These are phyloP conservation scores for Ophthalmolycus amberensis DNA, from an alignment of 2,113 vertebrate genomes.

Conservation along the genomic window DNA sequence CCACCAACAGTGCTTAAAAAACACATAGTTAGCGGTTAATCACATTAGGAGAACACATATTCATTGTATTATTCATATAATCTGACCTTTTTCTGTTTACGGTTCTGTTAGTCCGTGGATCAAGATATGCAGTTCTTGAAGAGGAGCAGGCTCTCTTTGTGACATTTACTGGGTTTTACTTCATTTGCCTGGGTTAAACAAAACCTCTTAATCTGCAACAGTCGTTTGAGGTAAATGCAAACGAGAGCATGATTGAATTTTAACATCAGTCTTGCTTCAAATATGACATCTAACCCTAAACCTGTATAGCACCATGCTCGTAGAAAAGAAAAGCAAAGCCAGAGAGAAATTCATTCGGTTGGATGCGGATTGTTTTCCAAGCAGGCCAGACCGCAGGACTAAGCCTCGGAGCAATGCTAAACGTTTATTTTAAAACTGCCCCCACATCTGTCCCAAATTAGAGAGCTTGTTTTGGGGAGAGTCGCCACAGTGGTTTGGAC, in stretches of 20 bases:
- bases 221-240: slow-evolving; percentile 38
- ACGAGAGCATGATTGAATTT: slow-evolving; percentile 38
- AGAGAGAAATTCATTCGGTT: slow-evolving; percentile 59
- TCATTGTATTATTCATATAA: slow-evolving; percentile 8
- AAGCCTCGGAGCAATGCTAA: slow-evolving; percentile 66
- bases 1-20: slow-evolving; percentile 12
- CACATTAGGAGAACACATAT: slow-evolving; percentile 7
- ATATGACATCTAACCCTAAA: slow-evolving; percentile 44
- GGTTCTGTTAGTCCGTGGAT: slow-evolving; percentile 13
- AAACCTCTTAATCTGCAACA: slow-evolving; percentile 22
- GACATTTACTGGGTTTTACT: slow-evolving; percentile 13
- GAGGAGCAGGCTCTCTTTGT: background rate
- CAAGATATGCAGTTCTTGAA: background rate
- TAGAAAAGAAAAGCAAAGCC: slow-evolving; percentile 32
- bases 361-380: slow-evolving; percentile 68
- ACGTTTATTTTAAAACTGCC: slow-evolving; percentile 78
- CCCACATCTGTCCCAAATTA: slow-evolving; percentile 82
- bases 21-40: slow-evolving; percentile 20
- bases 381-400: slow-evolving; percentile 73
- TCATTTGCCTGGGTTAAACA: slow-evolving; percentile 1
- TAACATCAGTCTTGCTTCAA: slow-evolving; percentile 22
- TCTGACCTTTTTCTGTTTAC: background rate
- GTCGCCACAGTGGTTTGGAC: slow-evolving; percentile 76
- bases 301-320: slow-evolving; percentile 10
- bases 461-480: slow-evolving; percentile 74